Evolutionary conservation across 2,113 vertebrate genomes (phyloP).

Genomic region (Cavia porcellus): DNA sequence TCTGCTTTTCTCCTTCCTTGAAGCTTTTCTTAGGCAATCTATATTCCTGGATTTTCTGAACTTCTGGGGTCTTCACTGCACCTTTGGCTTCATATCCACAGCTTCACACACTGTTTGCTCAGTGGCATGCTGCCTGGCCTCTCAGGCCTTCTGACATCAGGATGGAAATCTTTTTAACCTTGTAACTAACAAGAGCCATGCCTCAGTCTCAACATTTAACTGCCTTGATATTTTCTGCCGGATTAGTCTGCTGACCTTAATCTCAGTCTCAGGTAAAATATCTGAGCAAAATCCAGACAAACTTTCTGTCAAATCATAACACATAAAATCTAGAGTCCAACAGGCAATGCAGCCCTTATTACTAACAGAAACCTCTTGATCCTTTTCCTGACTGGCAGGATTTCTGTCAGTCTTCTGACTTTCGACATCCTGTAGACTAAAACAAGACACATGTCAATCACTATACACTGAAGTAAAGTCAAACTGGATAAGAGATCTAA

Average conservation of each 20-base stretch:
- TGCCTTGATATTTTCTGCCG: background rate
- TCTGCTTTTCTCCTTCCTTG: background rate
- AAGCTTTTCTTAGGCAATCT: background rate
- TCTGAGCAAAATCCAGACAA: background rate
- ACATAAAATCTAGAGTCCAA: background rate
- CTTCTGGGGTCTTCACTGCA: background rate
- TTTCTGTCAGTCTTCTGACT: background rate
- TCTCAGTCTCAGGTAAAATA: background rate
- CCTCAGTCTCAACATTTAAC: background rate
- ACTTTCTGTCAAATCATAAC: background rate
- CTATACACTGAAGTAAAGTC: no score
- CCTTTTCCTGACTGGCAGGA: background rate
- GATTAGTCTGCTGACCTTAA: background rate
- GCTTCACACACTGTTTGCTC: background rate
- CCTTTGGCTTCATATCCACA: background rate
- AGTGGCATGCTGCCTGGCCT: background rate
- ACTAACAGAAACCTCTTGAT: background rate
- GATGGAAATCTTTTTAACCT: background rate
- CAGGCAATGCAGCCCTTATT: background rate
- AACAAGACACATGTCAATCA: no score
- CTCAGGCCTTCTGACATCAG: background rate
- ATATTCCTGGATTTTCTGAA: background rate
- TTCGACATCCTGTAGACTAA: no score
- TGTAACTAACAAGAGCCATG: background rate
- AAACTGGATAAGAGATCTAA: no score